A percentile compares a stretch with the other conserved stretches of the same genome.
Conservation (phyloP, 2,113 vertebrate genomes). For the Poeciliopsis occidentalis region DNA sequence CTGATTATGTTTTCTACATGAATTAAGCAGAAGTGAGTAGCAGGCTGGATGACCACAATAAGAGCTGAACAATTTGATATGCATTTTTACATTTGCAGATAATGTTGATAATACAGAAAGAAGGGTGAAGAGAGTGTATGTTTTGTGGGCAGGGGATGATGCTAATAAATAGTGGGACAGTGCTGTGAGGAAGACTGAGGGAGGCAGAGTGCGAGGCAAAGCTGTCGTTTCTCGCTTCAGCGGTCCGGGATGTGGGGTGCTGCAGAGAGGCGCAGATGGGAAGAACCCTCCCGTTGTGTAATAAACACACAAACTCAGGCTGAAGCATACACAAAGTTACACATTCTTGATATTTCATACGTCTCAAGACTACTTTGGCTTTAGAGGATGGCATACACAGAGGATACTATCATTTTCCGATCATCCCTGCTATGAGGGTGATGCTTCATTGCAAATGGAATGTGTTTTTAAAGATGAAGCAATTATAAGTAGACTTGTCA, state of each 20-base stretch:
- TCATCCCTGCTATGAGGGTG: neutral
- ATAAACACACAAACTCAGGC: constrained; percentile 55
- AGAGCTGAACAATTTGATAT: constrained; percentile 11
- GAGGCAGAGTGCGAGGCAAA: constrained; percentile 65
- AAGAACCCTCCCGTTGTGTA: constrained; percentile 79
- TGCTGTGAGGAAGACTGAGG: constrained; percentile 62
- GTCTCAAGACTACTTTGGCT: constrained; percentile 40
- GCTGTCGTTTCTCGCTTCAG: constrained; percentile 74
- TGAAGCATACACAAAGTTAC: constrained; percentile 33
- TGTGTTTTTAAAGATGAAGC: neutral
- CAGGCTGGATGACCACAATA: constrained; percentile 10
- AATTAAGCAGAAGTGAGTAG: constrained; percentile 39
- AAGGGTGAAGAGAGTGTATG: constrained; percentile 20
- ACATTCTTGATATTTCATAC: constrained; percentile 45
- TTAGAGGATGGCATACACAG: constrained; percentile 33
- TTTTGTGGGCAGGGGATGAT: constrained; percentile 40
- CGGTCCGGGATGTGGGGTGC: constrained; percentile 74
- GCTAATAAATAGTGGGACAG: constrained; percentile 53
- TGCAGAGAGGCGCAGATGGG: constrained; percentile 76
- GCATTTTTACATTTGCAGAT: neutral
- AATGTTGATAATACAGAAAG: constrained; percentile 2
- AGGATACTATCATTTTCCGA: neutral
- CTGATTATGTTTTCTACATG: constrained; percentile 25
- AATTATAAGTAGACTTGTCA: neutral
- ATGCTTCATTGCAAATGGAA: neutral